Evolutionary conservation across 2,113 vertebrate genomes (phyloP), one percentile per base, ranked within the genome.

Genomic region (Lophius piscatorius): DNA sequence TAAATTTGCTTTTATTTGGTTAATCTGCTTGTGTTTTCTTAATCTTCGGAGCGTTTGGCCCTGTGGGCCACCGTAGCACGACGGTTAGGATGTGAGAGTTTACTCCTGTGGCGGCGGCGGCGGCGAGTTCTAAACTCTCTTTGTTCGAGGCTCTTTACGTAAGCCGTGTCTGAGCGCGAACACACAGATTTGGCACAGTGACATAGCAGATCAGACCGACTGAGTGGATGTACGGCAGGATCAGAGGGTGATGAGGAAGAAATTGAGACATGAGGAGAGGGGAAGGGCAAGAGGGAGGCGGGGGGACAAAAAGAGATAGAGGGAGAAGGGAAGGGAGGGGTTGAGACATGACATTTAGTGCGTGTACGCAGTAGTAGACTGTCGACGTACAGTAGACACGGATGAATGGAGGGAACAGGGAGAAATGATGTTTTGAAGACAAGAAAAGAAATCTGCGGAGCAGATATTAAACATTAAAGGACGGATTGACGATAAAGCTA

Each of bases 171-270:
- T 40, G 42, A 17, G 41, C 28, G 8, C 13, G 1, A 35, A 10
- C 63, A 24, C 56, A 68, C 48, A 40, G 56, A 81, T 72, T 78
- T 83, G 76, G 76, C 82, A 82, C 69, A 67, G 44, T 80, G 78
- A 87, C 82, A 86, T 34, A 26, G 71, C 77, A 83, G 85, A 85
- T 84, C 80, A 87, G 82, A 70, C 48, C 6, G 68, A 72, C 66
- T 72, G 77, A 82, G 64, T 71, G 63, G 80, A 82, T 75, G 55
- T 78, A 72, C 17, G 44, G 65, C 66, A 78, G 84, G 81, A 85
- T 85, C 50, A 76, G 70, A 63, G 63, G 46, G 63, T 0, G 33
- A 79, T 49, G 73, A 78, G 66, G 78, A 75, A 51, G 81, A 70
- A 60, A 84, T 36, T 1, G 64, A 76, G 55, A 78, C 18, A 9